Evolutionary conservation across 2,888 invertebrate species (phyloP), one percentile per base, ranked within the genome.

Genomic region (Trissolcus japonicus): DNA sequence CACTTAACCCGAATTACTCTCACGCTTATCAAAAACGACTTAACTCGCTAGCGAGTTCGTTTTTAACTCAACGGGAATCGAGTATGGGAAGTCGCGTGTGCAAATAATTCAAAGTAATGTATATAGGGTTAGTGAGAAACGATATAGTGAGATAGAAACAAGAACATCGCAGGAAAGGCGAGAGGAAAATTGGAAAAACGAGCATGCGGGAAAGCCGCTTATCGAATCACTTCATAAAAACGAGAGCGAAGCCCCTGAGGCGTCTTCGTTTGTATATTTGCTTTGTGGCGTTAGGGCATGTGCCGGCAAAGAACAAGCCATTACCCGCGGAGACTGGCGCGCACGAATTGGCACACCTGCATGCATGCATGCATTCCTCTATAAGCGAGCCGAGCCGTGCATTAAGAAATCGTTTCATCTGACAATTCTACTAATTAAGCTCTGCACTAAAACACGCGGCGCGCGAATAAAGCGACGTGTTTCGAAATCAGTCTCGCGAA

Each of bases 241-340:
- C 69, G 56, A 19, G 63, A 61, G 69, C 69, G 66, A 78, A 74
- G 74, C 71, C 74, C 74, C 67, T 54, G 66, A 71, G 66, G 73
- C 62, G 55, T 73, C 65, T 43, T 25, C 57, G 55, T 62, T 29
- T 57, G 68, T 72, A 25, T 25, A 72, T 71, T 75, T 72, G 71
- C 71, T 74, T 74, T 78, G 74, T 74, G 21, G 55, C 69, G 66
- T 53, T n/a, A 46, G 63, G 40, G 41, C 56, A 60, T 59, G 40
- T 54, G 78, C 74, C 60, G 48, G 53, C 68, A 69, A 77, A 77
- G 53, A 77, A 63, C 71, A 54, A 68, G 76, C 79, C 76, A 80
- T 80, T 82, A 80, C 77, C 71, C 72, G 72, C 68, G 77, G 61
- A 79, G 69, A 78, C 69, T 50, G 57, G 65, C 48, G 69, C 74